Conservation (phyloP, 92 coral and sea anemone species). For the Hydrozoanthus gracilis region DNA sequence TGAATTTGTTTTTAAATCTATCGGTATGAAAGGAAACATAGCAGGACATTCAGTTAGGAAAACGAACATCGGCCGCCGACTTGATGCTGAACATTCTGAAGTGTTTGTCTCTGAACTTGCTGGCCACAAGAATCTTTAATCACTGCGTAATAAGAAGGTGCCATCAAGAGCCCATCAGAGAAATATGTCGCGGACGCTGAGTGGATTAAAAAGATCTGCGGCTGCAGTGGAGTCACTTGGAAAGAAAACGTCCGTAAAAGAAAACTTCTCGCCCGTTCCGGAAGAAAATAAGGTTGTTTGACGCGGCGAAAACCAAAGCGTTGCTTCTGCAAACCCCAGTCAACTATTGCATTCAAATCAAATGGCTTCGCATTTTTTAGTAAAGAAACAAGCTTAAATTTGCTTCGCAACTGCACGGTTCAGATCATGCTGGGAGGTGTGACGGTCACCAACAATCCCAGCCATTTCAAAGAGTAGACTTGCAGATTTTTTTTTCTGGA, state of each 20-base stretch:
- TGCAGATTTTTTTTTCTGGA: neutral
- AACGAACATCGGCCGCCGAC: neutral
- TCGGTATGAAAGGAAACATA: slow-evolving; percentile 22
- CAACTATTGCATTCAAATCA: neutral
- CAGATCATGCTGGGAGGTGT: slow-evolving; percentile 1
- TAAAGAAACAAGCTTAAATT: neutral
- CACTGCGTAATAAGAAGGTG: neutral
- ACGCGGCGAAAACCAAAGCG: neutral
- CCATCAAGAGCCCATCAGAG: slow-evolving; percentile 26
- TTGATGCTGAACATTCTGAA: slow-evolving; percentile 1
- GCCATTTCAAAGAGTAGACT: neutral
- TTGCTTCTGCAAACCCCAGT: neutral
- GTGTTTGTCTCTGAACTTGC: slow-evolving; percentile 33
- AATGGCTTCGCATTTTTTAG: neutral
- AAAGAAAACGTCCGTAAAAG: neutral
- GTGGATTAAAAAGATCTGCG: slow-evolving; percentile 3
- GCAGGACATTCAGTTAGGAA: slow-evolving; percentile 13
- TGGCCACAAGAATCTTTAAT: slow-evolving; percentile 36
- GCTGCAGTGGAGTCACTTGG: neutral
- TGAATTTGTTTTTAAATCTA: neutral
- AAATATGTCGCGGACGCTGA: slow-evolving; percentile 26
- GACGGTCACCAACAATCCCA: neutral
- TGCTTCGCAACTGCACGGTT: neutral
- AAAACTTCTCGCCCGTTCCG: neutral
- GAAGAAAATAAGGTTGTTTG: neutral